phyloP scores from a whole-genome alignment of 2,797 vertebrate species.

The Ctenosaura bakeri region DNA sequence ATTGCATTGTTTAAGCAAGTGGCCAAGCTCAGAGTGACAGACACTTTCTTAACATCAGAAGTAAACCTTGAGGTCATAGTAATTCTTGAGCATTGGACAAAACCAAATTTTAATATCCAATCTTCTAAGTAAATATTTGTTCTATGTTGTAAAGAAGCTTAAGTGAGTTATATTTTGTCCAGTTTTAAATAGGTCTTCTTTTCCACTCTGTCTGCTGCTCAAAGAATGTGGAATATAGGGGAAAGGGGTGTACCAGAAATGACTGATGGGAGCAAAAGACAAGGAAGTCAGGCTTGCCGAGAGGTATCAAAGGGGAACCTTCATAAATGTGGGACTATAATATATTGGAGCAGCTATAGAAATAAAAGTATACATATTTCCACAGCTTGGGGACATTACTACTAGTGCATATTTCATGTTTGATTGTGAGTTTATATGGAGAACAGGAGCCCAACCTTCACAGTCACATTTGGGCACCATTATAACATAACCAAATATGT shows the following conservation, averaged over 20 bases:
- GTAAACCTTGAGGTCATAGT: not conserved
- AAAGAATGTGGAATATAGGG: no score
- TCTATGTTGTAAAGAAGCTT: not conserved
- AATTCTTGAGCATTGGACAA: not conserved
- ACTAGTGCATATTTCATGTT: not conserved
- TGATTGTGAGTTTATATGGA: not conserved
- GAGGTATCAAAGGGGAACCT: not conserved
- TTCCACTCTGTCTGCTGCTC: not conserved
- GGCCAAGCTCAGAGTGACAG: not conserved
- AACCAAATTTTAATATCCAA: not conserved
- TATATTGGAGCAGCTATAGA: not conserved
- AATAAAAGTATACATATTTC: not conserved
- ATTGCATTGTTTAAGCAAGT: not conserved
- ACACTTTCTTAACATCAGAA: not conserved
- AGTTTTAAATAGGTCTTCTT: not conserved
- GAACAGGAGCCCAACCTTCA: not conserved
- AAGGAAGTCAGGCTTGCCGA: not conserved
- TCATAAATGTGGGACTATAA: not conserved
- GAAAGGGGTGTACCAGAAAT: not conserved
- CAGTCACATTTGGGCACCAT: not conserved
- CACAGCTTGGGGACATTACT: no score
- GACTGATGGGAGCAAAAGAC: not conserved
- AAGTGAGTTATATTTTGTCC: not conserved
- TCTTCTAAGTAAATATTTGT: not conserved
- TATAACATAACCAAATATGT: not conserved